Percentiles rank a stretch among this genome's conserved stretches.
Conservation (phyloP, 2,797 vertebrate species). For the Gadopsis bispinosus region DNA sequence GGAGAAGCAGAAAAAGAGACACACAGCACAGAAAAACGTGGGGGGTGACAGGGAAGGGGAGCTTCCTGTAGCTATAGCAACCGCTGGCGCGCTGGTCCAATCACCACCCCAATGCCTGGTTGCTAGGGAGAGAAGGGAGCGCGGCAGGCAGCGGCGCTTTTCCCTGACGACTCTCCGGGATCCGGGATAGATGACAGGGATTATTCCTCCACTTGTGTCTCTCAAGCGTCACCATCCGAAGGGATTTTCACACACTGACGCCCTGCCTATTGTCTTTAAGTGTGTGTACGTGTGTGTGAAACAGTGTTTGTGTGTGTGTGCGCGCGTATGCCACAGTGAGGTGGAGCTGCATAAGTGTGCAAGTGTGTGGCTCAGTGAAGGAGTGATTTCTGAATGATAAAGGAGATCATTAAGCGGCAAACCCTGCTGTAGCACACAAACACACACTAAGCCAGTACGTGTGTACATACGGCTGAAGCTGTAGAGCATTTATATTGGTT, state of each 20-base stretch:
- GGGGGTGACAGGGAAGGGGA: conserved; percentile 75
- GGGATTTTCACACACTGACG: conserved; percentile 45
- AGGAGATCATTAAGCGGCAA: conserved; percentile 37
- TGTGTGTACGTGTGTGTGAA: conserved; percentile 36
- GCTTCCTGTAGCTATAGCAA: conserved; percentile 89
- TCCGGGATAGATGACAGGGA: conserved; percentile 70
- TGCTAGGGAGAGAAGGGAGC: conserved; percentile 84
- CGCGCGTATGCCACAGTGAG: background rate
- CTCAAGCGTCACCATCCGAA: conserved; percentile 43
- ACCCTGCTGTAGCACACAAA: conserved; percentile 22
- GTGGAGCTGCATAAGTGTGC: conserved; percentile 28
- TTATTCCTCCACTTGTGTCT: conserved; percentile 57
- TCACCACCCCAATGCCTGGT: conserved; percentile 83
- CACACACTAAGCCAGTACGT: conserved; percentile 7
- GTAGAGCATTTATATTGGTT: conserved; percentile 10
- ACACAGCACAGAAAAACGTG: conserved; percentile 41
- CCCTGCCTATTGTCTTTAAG: conserved; percentile 51
- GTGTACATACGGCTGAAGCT: background rate
- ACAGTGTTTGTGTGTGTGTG: conserved; percentile 3
- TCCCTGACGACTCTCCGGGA: conserved; percentile 63
- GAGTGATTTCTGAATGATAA: conserved; percentile 45
- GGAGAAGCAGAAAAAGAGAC: conserved; percentile 65
- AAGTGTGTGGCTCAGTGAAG: conserved; percentile 39
- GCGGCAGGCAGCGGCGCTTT: conserved; percentile 62
- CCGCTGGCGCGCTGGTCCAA: conserved; percentile 83